Evolutionary conservation across 2,888 invertebrate species (phyloP), one percentile per base, ranked within the genome.

Genomic region (Ophion slaviceki): DNA sequence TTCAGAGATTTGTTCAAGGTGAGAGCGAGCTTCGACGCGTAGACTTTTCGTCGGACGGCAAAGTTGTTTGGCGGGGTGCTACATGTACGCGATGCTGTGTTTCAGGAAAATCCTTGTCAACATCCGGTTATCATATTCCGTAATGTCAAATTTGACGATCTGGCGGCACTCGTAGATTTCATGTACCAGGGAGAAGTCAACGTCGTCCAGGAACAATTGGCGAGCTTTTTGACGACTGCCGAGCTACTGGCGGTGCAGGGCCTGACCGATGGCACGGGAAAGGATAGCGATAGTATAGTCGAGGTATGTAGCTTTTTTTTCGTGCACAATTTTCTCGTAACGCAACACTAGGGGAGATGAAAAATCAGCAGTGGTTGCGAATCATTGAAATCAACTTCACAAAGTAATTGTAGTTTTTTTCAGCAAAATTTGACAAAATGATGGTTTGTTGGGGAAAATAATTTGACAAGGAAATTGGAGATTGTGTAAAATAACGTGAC

Each of bases 131-230:
- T 97, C 88, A 97, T 97, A 94, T 97, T 97, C 93, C 96, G 96
- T 91, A 97, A 97, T 92, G 97, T 97, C 86, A 97, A 96, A 92
- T 97, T 95, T 90, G 96, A 96, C 89, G 97, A 97, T 94, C 95
- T 97, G 89, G 96, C 96, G 91, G 97, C 97, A 17, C 96, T 97
- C 86, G 95, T 97, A 61, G 96, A 97, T 91, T 97, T 97, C 90
- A 97, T 97, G 96, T 97, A 97, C 91, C 96, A 95, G 91, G 97
- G 97, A 81, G 97, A 97, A 94, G 97, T 97, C 8, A 97, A 97
- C 89, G 97, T 97, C 67, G 96, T 96, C 89, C 97, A 97, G 92
- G 97, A 97, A 92, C 96, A 97, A 87, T 94, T 97, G 89, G 96
- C 96, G 88, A 97, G 97, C 84, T 97, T 97, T 94, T 95, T 97